Percentiles rank a stretch among this genome's conserved stretches.
phyloP scores from a whole-genome alignment of 1,140 invertebrate genomes.

The Drosophila ohnishii region DNA sequence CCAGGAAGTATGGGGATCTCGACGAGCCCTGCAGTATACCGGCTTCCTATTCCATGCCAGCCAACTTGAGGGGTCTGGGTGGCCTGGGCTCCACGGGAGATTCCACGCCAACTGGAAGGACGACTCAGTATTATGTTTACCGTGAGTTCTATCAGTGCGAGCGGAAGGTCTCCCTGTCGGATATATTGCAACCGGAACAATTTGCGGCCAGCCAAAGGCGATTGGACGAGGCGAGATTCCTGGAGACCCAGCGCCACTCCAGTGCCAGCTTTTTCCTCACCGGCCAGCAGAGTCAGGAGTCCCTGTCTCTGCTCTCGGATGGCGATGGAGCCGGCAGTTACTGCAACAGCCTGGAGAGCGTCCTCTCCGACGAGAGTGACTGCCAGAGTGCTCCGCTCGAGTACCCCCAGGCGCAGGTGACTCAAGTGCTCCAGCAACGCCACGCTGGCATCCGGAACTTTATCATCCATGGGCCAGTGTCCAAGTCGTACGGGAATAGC shows the following conservation, averaged over 20 bases:
- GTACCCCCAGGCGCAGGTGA: conserved; percentile 77
- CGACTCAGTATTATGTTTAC: conserved; percentile 91
- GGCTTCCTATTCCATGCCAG: conserved; percentile 67
- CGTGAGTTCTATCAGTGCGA: conserved; percentile 82
- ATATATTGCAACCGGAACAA: conserved; percentile 76
- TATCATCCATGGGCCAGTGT: conserved; percentile 79
- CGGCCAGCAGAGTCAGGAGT: conserved; percentile 87
- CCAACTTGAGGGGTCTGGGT: conserved; percentile 61
- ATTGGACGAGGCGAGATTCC: conserved; percentile 74
- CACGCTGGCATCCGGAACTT: conserved; percentile 79
- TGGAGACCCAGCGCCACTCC: conserved; percentile 84
- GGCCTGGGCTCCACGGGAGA: conserved; percentile 61
- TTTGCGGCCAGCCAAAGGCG: conserved; percentile 62
- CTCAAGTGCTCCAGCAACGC: conserved; percentile 85
- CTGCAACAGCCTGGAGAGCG: conserved; percentile 91
- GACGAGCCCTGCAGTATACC: conserved; percentile 79
- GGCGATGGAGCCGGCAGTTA: conserved; percentile 82
- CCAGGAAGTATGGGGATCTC: conserved; percentile 86
- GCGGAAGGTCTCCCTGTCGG: conserved; percentile 79
- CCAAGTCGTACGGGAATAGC: conserved; percentile 86
- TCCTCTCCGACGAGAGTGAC: conserved; percentile 91
- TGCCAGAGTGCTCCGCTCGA: conserved; percentile 90
- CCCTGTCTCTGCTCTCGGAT: conserved; percentile 90
- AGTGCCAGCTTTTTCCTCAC: conserved; percentile 88
- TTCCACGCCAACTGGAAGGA: conserved; percentile 58